Conservation (phyloP, 2,113 vertebrate species). For the Bubo bubo region DNA sequence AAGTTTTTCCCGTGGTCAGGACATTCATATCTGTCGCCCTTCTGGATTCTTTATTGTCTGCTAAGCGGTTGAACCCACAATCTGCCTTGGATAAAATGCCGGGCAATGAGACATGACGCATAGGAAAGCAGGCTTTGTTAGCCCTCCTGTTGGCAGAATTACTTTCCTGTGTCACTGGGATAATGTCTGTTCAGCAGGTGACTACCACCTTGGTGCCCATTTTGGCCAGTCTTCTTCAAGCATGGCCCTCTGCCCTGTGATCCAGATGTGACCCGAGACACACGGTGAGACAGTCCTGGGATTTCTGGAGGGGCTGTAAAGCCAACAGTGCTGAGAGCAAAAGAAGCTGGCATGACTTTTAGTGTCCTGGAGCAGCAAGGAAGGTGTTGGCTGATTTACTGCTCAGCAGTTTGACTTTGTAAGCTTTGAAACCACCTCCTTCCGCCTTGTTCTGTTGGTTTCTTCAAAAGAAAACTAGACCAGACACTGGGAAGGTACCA, state of each 20-base stretch:
- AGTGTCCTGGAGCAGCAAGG: neutral
- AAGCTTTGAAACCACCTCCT: neutral
- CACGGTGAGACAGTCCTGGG: rapidly evolving
- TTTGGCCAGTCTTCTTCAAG: neutral
- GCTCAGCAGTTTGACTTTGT: neutral
- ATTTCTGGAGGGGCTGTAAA: neutral
- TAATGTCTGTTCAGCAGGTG: neutral
- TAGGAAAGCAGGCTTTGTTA: rapidly evolving
- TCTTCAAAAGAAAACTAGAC: neutral
- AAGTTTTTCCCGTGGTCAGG: neutral
- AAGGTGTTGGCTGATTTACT: constrained; percentile 17
- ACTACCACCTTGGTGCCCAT: neutral
- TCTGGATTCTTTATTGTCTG: neutral
- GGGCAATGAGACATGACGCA: neutral
- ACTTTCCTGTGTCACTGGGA: neutral
- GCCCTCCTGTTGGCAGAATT: neutral
- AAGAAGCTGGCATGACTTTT: neutral
- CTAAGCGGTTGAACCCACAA: neutral
- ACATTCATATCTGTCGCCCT: neutral
- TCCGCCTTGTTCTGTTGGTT: neutral
- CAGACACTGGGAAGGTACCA: neutral
- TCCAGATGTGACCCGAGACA: neutral
- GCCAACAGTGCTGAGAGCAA: neutral
- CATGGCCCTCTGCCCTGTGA: rapidly evolving
- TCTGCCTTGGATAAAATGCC: neutral